These are phyloP conservation scores for Tenualosa thibaudeaui DNA, from an alignment of 2,797 vertebrate genomes.

Conservation along the genomic window DNA sequence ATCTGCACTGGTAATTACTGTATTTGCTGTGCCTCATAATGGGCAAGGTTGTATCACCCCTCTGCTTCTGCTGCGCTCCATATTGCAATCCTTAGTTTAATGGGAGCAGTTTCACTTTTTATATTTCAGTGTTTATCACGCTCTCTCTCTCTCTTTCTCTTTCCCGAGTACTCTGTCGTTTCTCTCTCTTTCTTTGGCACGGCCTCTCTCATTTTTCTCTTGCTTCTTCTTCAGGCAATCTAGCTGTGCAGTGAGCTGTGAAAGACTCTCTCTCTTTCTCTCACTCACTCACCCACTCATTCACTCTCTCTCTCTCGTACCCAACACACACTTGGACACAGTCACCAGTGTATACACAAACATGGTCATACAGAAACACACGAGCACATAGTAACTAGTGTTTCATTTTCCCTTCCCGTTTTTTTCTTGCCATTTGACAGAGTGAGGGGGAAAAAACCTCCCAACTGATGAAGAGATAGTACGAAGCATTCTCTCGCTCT, in stretches of 20 bases:
- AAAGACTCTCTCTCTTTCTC: constrained; percentile 60
- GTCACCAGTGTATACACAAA: neutral
- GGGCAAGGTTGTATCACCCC: neutral
- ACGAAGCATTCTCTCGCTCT: neutral
- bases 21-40: neutral
- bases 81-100: constrained; percentile 27
- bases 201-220: constrained; percentile 55
- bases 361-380: neutral
- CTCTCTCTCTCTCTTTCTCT: constrained; percentile 9
- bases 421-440: constrained; percentile 19
- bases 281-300: constrained; percentile 31
- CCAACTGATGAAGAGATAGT: constrained; percentile 36
- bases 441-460: constrained; percentile 17
- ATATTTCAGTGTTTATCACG: constrained; percentile 33
- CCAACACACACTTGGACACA: neutral
- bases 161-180: neutral
- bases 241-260: constrained; percentile 68
- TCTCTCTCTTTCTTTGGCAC: constrained; percentile 42
- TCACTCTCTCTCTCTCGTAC: neutral
- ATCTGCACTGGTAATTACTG: constrained; percentile 20
- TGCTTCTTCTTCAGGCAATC: constrained; percentile 64
- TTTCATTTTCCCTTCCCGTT: neutral
- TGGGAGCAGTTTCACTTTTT: constrained; percentile 23
- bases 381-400: neutral
- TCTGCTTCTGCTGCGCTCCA: neutral